Conservation (phyloP, 2,113 vertebrate species). For the Probosciger aterrimus region DNA sequence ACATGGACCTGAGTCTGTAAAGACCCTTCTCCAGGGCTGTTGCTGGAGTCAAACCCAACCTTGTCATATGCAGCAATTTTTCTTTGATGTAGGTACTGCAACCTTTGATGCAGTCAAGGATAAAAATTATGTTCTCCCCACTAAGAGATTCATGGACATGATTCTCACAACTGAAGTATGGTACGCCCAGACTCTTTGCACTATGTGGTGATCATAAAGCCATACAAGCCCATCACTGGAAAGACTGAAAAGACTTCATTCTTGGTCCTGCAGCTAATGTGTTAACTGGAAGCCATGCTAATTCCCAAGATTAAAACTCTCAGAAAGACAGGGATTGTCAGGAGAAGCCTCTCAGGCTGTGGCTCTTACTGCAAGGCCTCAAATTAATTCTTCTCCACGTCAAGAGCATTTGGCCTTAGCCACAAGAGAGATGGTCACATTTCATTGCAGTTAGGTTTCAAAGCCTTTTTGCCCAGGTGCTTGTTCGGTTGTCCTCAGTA, state of each 20-base stretch:
- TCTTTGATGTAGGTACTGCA: accelerated
- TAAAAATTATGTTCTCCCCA: neutral
- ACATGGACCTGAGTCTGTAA: neutral
- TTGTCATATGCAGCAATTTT: accelerated
- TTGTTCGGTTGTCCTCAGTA: neutral
- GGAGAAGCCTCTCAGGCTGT: constrained; percentile 17
- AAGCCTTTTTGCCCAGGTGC: constrained; percentile 41
- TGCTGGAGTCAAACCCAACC: neutral
- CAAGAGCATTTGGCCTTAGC: constrained; percentile 50
- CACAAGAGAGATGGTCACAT: constrained; percentile 1
- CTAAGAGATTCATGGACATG: accelerated
- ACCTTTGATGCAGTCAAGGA: neutral
- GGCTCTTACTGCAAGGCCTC: neutral
- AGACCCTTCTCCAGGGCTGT: neutral
- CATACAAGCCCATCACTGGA: neutral
- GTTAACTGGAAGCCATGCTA: neutral
- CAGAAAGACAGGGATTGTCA: neutral
- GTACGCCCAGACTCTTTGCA: neutral
- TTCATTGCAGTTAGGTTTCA: constrained; percentile 32
- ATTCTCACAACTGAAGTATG: accelerated
- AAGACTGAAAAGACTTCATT: neutral
- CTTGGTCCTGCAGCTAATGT: neutral
- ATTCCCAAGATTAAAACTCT: neutral
- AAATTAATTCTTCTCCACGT: constrained; percentile 38
- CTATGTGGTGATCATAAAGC: accelerated